Evolutionary conservation across 2,888 invertebrate species (phyloP), one percentile per base, ranked within the genome.

Genomic region (Ormyrus rosae): DNA sequence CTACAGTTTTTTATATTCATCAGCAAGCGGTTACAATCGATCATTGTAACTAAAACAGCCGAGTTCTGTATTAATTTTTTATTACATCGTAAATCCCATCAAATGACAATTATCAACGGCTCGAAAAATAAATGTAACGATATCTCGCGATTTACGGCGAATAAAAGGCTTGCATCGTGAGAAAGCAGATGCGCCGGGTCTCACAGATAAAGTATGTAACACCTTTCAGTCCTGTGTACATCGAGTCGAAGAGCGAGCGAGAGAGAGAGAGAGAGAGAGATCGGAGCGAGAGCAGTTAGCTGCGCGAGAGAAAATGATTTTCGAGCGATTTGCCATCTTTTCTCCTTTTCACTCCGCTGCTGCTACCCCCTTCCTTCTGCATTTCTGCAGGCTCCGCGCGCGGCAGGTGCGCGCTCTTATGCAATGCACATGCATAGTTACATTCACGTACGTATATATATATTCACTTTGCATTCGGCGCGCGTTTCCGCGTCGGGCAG

Each of bases 301-400:
- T 61, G 13, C 19, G 45, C 64, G 45, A 63, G 55, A 72, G 80
- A 78, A 82, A 82, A 80, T 74, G 60, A 82, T 80, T 80, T 82
- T 77, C 69, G 56, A 80, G 78, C 80, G 77, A 80, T 82, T 78
- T 80, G 74, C 56, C 70, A 70, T 73, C 74, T 82, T 78, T 72
- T 70, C 63, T 70, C 46, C 55, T 46, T 63, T 61, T 45, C 61
- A 11, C 34, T 34, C 10, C 2, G 34, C 6, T 34, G n/a, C 60
- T 34, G 9, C 60, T 46, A 5, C 13, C 50, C 50, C 34, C 11
- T 68, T 68, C 58, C 3, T 46, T 48, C 46, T 67, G n/a, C n/a
- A 5, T 50, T 34, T 56, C 19, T 5, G 9, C n/a, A 3, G 6
- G 11, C 9, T 13, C 8, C n/a, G 0, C n/a, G 48, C n/a, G 0